phyloP scores from a whole-genome alignment of 2,888 invertebrate species.

The Agonopterix subpropinquella region DNA sequence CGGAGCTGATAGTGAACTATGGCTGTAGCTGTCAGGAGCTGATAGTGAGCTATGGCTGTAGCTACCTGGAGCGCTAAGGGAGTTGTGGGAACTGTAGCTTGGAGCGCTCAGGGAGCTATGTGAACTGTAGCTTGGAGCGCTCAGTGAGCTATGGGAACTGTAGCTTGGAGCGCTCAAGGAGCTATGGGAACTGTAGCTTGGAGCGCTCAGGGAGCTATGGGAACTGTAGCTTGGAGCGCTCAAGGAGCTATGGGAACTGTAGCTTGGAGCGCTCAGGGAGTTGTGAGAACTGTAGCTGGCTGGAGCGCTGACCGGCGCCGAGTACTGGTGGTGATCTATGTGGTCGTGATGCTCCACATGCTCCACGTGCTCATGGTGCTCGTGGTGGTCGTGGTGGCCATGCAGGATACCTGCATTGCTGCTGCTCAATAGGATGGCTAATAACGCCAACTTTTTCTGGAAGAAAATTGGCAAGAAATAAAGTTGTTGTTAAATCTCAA shows the following conservation, averaged over 20 bases:
- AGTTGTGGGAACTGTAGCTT: too few species aligned
- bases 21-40: background rate
- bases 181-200: background rate
- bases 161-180: too few species aligned
- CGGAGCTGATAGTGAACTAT: background rate
- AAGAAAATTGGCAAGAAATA: constrained; percentile 21
- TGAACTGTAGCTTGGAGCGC: background rate
- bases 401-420: constrained; percentile 49
- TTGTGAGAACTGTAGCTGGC: constrained; percentile 1
- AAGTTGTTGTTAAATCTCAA: background rate
- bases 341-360: constrained; percentile 16
- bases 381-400: constrained; percentile 32
- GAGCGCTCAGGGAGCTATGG: too few species aligned
- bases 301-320: background rate
- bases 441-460: constrained; percentile 60
- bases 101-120: constrained; percentile 17
- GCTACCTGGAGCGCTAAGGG: too few species aligned
- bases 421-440: constrained; percentile 61
- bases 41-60: too few species aligned
- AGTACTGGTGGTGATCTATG: background rate
- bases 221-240: too few species aligned
- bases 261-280: constrained; percentile 16
- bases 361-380: constrained; percentile 17
- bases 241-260: too few species aligned
- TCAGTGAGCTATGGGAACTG: background rate